Conservation (phyloP, 2,797 vertebrate genomes). For the Pelochelys cantorii region DNA sequence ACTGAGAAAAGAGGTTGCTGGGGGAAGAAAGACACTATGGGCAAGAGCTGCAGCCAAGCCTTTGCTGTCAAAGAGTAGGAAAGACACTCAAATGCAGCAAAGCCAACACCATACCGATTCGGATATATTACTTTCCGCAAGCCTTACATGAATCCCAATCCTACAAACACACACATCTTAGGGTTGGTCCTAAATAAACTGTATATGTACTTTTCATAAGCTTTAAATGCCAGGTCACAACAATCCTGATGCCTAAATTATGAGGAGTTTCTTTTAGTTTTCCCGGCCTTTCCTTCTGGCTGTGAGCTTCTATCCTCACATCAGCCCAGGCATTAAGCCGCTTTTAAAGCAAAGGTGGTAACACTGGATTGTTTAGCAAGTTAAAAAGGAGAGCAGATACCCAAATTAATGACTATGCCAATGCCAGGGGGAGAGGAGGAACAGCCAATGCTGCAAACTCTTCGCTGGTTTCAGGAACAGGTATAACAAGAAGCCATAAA, state of each 20-base stretch:
- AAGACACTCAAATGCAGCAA: neutral
- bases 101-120: neutral
- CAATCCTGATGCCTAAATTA: neutral
- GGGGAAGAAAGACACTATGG: constrained; percentile 42
- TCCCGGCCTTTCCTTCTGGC: fast-evolving
- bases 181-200: neutral
- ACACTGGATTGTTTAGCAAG: constrained; percentile 53
- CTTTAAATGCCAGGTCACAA: neutral
- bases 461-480: constrained; percentile 68
- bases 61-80: constrained; percentile 14
- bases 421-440: constrained; percentile 77
- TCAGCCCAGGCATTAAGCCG: constrained; percentile 29
- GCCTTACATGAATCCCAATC: neutral
- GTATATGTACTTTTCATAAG: neutral
- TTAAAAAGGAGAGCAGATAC: constrained; percentile 57
- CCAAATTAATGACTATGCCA: constrained; percentile 57
- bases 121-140: neutral
- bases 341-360: constrained; percentile 55
- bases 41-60: constrained; percentile 59
- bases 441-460: constrained; percentile 71
- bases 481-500: constrained; percentile 74
- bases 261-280: neutral
- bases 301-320: constrained; percentile 20
- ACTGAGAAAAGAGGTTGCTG: neutral
- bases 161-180: neutral